Conservation (phyloP, 2,797 vertebrate species). For the Picus viridis region DNA sequence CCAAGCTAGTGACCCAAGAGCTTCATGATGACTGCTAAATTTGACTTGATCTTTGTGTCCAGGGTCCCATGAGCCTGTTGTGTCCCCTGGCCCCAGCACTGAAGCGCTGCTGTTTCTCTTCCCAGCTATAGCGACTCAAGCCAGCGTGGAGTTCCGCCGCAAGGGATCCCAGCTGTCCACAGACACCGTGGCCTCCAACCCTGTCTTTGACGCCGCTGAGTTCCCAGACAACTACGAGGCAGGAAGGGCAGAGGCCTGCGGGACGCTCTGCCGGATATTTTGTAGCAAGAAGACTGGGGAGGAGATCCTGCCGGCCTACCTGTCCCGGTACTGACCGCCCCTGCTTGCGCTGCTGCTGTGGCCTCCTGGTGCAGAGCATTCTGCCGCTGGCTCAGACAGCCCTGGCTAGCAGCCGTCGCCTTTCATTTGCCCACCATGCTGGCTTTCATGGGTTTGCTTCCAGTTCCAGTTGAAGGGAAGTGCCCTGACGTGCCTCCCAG, state of each 20-base stretch:
- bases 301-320: constrained; percentile 90
- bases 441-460: background rate
- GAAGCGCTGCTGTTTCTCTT: constrained; percentile 73
- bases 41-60: constrained; percentile 86
- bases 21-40: constrained; percentile 74
- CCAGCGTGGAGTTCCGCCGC: constrained; percentile 90
- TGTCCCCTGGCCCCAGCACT: constrained; percentile 49
- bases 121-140: constrained; percentile 92
- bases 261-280: constrained; percentile 94
- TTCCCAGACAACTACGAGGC: constrained; percentile 97
- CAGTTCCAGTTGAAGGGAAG: background rate
- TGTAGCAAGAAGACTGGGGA: constrained; percentile 95
- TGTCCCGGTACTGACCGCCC: constrained; percentile 88
- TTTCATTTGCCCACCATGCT: background rate
- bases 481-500: background rate
- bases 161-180: constrained; percentile 96
- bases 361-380: background rate
- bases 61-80: constrained; percentile 85
- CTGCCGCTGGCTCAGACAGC: too few species aligned
- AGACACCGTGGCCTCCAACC: constrained; percentile 93
- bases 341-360: constrained; percentile 58
- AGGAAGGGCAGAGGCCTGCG: constrained; percentile 92
- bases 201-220: constrained; percentile 90
- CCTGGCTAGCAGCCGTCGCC: background rate
- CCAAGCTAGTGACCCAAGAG: constrained; percentile 70